Conservation (phyloP, 2,797 vertebrate genomes). For the Tokudaia tokunoshimensis region DNA sequence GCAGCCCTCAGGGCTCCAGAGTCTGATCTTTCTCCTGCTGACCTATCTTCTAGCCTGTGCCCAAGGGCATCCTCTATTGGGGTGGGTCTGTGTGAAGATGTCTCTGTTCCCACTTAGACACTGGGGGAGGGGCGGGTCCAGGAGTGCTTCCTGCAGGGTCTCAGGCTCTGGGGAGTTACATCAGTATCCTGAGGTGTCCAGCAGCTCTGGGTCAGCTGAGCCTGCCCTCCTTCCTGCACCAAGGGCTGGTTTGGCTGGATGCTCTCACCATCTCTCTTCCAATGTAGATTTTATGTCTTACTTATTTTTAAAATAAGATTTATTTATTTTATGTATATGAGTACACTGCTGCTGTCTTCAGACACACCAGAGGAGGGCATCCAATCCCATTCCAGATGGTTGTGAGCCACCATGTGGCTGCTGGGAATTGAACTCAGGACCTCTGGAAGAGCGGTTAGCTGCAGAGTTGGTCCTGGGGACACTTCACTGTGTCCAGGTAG, state of each 20-base stretch:
- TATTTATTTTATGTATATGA: no score
- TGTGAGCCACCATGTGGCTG: neutral
- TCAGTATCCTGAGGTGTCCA: neutral
- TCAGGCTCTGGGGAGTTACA: neutral
- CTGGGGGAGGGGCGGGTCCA: neutral
- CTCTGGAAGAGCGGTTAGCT: neutral
- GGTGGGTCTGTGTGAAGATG: neutral
- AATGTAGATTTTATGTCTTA: neutral
- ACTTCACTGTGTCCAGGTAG: neutral
- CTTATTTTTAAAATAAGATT: neutral
- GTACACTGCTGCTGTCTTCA: neutral
- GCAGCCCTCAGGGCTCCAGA: neutral
- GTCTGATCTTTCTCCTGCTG: neutral
- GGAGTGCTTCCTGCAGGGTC: neutral
- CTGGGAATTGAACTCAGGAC: neutral
- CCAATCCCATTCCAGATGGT: neutral
- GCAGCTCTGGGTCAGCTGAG: neutral
- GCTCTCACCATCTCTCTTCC: neutral
- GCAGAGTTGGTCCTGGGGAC: accelerated
- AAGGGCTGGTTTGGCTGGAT: neutral
- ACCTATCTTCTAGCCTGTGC: neutral
- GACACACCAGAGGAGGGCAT: neutral
- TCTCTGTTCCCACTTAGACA: neutral
- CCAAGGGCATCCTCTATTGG: neutral
- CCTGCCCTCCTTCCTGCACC: neutral